A percentile compares a stretch with the other conserved stretches of the same genome.
phyloP scores from a whole-genome alignment of 2,797 vertebrate genomes.

The Spheniscus humboldti region DNA sequence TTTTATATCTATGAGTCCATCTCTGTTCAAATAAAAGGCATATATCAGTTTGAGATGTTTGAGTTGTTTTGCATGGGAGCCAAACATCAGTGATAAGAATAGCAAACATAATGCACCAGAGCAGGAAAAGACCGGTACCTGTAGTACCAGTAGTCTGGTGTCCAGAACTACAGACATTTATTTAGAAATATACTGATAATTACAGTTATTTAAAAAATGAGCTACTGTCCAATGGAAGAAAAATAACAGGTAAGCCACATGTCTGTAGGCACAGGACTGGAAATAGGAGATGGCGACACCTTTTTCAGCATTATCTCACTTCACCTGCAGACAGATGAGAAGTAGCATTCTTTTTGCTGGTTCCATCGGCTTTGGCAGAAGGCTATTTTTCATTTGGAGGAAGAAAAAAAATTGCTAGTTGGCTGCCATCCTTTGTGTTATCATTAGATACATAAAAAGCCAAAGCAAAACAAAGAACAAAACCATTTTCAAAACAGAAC shows the following conservation, averaged over 20 bases:
- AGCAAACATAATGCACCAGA: conserved; percentile 3
- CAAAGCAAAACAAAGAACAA: not conserved
- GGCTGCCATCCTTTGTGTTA: not conserved
- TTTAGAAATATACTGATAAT: not conserved
- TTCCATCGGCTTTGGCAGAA: not conserved
- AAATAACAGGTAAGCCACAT: not conserved
- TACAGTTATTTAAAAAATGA: not conserved
- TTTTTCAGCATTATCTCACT: not conserved
- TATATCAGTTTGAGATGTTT: not conserved
- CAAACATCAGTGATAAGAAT: conserved; percentile 34
- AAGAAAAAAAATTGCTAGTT: not conserved
- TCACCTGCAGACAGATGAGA: not conserved
- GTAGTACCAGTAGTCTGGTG: not conserved
- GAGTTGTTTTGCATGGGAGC: not conserved
- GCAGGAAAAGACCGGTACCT: not conserved
- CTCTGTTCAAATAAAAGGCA: conserved; percentile 52
- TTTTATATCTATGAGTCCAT: conserved; percentile 4
- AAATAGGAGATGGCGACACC: not conserved
- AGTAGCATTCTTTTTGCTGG: not conserved
- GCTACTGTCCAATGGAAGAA: not conserved
- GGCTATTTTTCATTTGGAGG: not conserved
- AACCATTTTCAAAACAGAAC: not conserved
- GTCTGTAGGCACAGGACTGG: not conserved
- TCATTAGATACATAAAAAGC: not conserved
- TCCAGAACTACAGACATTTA: not conserved